Base-by-base conservation (phyloP, 2,888 invertebrate species). In the Mechanitis mazaeus region DNA sequence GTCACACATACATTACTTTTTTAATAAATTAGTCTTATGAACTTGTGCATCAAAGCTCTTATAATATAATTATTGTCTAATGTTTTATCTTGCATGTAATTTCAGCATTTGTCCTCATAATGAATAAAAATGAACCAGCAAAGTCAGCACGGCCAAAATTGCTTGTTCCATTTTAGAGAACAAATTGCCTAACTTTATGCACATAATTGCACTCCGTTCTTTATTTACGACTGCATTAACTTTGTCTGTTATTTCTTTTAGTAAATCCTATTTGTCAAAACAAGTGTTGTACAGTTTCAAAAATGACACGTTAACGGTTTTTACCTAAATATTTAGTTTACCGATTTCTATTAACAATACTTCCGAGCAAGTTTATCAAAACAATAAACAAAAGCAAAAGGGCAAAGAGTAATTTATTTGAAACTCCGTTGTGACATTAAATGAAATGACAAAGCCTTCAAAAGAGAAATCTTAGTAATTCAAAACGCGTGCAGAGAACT, bases 401-500 rank as follows among this genome's bases (percentile, higher is more conserved):
- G 53, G 58, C 55, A 58, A 35, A 56, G 53, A 12, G 58, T 61
- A 47, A 64, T 38, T 55, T 59, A 57, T 63, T 63, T 59, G 38
- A 53, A 55, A 38, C 60, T 33, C 58, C 59, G 64, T 64, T 66
- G 53, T 65, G 58, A 68, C 64, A 70, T 68, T 63, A 67, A 69
- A 72, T 65, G 66, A 68, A 68, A 67, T 56, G 60, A 61, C 59
- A 53, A 50, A 59, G 58, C 61, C 63, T 65, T 63, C 61, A 66
- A 68, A 65, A 61, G 61, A 54, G 63, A 67, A 74, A 76, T 72
- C 72, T 77, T 75, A 70, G 68, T 64, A 63, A 81, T 81, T 80
- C 82, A 67, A 71, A 73, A 69, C 77, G 75, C 81, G 79, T 75
- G 67, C 72, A 69, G 66, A 73, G 74, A 69, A 72, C 75, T 77